These are phyloP conservation scores for Anoura caudifer DNA, from an alignment of 2,113 vertebrate species.

Conservation along the genomic window DNA sequence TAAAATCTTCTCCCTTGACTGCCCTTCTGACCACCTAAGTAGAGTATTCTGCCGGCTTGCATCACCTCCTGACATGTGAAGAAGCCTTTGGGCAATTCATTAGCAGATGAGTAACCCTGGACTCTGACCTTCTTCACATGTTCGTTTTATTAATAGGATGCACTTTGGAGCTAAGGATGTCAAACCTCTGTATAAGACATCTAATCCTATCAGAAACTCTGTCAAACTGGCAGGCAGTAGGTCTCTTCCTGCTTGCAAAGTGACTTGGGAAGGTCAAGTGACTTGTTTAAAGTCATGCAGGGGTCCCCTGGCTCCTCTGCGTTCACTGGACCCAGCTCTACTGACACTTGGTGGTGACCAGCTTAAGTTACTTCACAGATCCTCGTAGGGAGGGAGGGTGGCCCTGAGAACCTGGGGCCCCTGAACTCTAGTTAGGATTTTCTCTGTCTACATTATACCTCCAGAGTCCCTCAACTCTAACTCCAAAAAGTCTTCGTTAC, in stretches of 20 bases:
- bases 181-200: slow-evolving; percentile 45
- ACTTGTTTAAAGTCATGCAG: background rate
- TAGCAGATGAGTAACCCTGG: background rate
- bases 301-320: background rate
- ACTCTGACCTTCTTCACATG: background rate
- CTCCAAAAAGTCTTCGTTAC: background rate
- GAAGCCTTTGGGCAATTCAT: background rate
- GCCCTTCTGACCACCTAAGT: background rate
- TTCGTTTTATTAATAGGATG: slow-evolving; percentile 53
- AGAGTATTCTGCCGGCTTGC: background rate
- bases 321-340: background rate
- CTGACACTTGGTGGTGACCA: background rate
- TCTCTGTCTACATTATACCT: background rate
- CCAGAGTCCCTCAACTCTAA: background rate
- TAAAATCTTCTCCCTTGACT: background rate
- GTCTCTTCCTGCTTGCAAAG: background rate
- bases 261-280: slow-evolving; percentile 10
- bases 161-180: background rate
- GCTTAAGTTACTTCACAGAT: background rate
- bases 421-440: background rate
- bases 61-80: background rate
- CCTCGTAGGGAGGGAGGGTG: background rate
- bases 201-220: slow-evolving; percentile 2
- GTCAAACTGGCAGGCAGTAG: background rate
- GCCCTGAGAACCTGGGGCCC: background rate